A percentile compares a stretch with the other conserved stretches of the same genome.
Conservation (phyloP, 2,888 invertebrate species). For the Ferdinandea cuprea region DNA sequence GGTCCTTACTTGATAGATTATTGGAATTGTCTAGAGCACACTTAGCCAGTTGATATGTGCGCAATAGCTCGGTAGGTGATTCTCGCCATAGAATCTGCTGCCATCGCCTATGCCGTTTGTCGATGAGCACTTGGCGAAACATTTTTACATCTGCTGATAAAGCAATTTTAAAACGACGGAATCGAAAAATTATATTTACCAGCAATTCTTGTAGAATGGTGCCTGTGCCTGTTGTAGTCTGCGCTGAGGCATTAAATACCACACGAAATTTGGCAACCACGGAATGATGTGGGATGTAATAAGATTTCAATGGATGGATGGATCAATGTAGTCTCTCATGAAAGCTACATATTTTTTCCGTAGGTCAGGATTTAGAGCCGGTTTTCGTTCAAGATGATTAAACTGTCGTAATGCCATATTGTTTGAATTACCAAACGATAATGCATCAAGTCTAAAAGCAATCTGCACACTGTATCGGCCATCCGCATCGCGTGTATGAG, state of each 20-base stretch:
- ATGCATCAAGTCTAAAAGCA: slow-evolving; percentile 4
- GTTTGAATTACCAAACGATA: slow-evolving; percentile 8
- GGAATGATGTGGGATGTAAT: slow-evolving; percentile 40
- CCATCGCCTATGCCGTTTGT: slow-evolving; percentile 61
- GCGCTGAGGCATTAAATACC: slow-evolving; percentile 39
- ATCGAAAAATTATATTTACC: slow-evolving; percentile 70
- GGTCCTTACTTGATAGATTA: not conserved
- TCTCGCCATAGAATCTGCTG: slow-evolving; percentile 75
- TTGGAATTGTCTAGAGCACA: slow-evolving; percentile 38
- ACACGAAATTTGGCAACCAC: slow-evolving; percentile 30
- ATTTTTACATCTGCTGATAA: slow-evolving; percentile 76
- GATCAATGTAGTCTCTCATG: slow-evolving; percentile 29
- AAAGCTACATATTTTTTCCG: slow-evolving; percentile 26
- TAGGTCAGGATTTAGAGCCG: slow-evolving; percentile 8
- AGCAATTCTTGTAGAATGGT: slow-evolving; percentile 24
- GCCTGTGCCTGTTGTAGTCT: slow-evolving; percentile 18
- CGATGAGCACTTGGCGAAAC: slow-evolving; percentile 65
- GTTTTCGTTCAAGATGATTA: slow-evolving; percentile 23
- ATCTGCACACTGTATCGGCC: slow-evolving; percentile 40
- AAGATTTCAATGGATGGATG: slow-evolving; percentile 5
- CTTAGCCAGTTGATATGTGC: slow-evolving; percentile 69
- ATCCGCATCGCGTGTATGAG: slow-evolving; percentile 28
- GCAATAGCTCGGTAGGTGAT: slow-evolving; percentile 63
- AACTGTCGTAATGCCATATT: slow-evolving; percentile 24
- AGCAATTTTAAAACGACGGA: slow-evolving; percentile 66